phyloP scores from a whole-genome alignment of 2,888 invertebrate species.

The Phymatocera aterrima region DNA sequence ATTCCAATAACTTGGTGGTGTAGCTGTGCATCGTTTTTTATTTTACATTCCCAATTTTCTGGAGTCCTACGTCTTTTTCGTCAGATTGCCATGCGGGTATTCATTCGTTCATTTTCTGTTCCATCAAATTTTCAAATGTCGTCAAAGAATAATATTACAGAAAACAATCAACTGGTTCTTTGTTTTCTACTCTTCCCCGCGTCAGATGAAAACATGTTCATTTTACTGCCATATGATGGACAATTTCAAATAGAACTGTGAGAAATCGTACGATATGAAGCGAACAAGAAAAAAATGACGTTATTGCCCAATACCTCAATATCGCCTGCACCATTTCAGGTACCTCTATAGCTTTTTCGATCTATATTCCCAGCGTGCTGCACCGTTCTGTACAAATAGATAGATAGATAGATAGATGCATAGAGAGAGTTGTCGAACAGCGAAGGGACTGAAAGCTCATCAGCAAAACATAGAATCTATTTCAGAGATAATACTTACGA shows the following conservation, averaged over 20 bases:
- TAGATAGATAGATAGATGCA: background rate
- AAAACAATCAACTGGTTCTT: no score
- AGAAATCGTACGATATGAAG: no score
- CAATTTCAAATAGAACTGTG: background rate
- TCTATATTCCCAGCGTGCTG: background rate
- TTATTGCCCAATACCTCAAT: slow-evolving; percentile 1
- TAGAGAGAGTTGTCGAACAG: background rate
- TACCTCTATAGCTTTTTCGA: background rate
- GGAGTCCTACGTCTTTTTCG: no score
- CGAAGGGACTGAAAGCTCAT: slow-evolving; percentile 1
- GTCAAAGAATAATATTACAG: no score
- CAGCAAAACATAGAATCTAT: background rate
- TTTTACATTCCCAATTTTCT: no score
- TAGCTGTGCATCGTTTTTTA: no score
- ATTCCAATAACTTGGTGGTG: no score
- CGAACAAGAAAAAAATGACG: background rate
- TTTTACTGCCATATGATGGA: background rate
- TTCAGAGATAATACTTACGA: background rate
- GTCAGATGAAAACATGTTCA: no score
- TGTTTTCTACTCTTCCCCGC: no score
- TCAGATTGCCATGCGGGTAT: no score
- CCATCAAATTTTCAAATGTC: no score
- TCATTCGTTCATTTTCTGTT: no score
- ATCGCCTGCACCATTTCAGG: slow-evolving; percentile 4
- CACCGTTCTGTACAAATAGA: background rate